These are phyloP conservation scores for Sesia bembeciformis DNA, from an alignment of 2,888 invertebrate genomes.

Conservation along the genomic window DNA sequence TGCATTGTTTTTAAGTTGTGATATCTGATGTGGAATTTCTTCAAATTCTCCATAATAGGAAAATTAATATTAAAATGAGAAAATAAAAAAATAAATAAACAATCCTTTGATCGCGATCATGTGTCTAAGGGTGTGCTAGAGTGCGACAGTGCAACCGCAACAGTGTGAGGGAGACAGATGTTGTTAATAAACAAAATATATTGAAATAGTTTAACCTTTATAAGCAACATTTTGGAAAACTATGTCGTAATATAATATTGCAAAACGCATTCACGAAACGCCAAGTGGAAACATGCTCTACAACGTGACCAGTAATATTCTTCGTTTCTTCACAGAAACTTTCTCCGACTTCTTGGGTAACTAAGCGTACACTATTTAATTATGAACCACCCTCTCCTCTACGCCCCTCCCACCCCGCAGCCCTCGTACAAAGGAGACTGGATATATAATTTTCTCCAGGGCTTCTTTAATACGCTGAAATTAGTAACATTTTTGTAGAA, in stretches of 20 bases:
- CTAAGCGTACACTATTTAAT: conserved; percentile 61
- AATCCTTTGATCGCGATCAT: no score
- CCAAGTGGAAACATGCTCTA: background rate
- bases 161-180: no score
- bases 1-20: no score
- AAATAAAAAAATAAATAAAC: no score
- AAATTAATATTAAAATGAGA: no score
- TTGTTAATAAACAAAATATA: no score
- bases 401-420: conserved; percentile 4
- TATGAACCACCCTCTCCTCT: conserved; percentile 34
- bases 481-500: no score
- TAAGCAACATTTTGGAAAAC: background rate
- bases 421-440: conserved; percentile 18
- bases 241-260: background rate
- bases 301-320: background rate
- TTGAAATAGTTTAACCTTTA: no score
- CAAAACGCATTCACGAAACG: conserved; percentile 18
- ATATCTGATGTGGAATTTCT: no score
- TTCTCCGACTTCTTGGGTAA: conserved; percentile 33
- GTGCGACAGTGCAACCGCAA: no score
- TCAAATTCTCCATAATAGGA: no score
- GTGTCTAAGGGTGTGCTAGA: no score
- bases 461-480: conserved; percentile 7
- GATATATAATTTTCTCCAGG: conserved; percentile 32
- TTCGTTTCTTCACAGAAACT: conserved; percentile 25